Conservation (phyloP, 2,113 vertebrate species). For the Poecile atricapillus region DNA sequence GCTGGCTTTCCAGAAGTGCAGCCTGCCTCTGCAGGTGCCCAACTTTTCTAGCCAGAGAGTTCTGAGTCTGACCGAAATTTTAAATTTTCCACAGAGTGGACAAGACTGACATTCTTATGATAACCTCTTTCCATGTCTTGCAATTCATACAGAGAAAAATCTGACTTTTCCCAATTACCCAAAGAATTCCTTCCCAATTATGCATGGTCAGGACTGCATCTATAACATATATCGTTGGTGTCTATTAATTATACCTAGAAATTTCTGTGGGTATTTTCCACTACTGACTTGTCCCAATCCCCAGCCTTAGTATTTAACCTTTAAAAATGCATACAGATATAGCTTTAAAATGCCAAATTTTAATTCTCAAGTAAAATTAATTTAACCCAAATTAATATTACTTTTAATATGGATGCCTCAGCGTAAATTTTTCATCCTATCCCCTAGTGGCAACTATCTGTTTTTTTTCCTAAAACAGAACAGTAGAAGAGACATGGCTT, state of each 20-base stretch:
- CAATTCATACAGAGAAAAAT: not conserved
- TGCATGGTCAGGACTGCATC: not conserved
- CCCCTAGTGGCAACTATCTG: not conserved
- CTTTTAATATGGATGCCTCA: not conserved
- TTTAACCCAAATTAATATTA: not conserved
- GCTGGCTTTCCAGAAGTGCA: not conserved
- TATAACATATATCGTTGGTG: not conserved
- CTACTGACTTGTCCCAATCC: not conserved
- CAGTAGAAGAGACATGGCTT: not conserved
- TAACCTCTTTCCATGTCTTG: not conserved
- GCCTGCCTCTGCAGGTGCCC: not conserved
- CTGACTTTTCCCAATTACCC: not conserved
- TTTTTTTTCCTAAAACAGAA: not conserved
- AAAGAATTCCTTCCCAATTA: not conserved
- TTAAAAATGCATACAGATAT: not conserved
- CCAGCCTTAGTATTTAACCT: not conserved
- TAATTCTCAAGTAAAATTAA: not conserved
- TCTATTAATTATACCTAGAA: not conserved
- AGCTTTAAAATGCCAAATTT: not conserved
- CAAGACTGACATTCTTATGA: not conserved
- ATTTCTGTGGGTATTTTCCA: not conserved
- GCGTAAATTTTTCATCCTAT: not conserved
- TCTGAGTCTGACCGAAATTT: not conserved
- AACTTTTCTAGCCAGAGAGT: not conserved
- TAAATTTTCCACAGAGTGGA: not conserved